Percentiles rank a stretch among this genome's conserved stretches.
Evolutionary conservation across 2,113 vertebrate genomes (phyloP).

Genomic region (Phyllostomus discolor): DNA sequence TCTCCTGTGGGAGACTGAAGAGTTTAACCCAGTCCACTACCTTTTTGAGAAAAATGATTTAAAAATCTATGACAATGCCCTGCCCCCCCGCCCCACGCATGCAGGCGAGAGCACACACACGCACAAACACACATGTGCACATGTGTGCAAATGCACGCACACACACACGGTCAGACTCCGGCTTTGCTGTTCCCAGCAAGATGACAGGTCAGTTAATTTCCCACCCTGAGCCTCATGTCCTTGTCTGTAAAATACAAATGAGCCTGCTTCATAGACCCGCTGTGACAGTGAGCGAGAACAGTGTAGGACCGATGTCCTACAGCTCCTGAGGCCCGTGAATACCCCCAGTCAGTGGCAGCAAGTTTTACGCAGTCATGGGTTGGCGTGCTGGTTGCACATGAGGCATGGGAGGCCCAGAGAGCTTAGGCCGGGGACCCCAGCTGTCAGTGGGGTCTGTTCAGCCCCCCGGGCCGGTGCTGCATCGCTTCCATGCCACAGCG

Average conservation of each 20-base stretch:
- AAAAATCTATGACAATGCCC: not conserved
- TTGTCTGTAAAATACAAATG: not conserved
- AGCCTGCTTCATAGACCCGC: not conserved
- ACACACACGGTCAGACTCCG: not conserved
- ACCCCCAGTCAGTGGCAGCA: fast-evolving
- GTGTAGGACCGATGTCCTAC: not conserved
- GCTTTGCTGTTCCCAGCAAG: not conserved
- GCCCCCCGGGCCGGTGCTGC: not conserved
- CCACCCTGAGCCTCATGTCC: not conserved
- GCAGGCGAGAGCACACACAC: too few species aligned
- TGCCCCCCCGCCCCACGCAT: too few species aligned
- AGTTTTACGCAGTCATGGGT: not conserved
- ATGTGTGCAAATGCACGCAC: too few species aligned
- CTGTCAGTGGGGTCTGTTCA: not conserved
- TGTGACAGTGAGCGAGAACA: not conserved
- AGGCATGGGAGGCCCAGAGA: not conserved
- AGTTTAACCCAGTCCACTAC: not conserved
- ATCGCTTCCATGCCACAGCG: fast-evolving
- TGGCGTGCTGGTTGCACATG: not conserved
- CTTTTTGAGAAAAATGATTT: not conserved
- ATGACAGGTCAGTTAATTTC: not conserved
- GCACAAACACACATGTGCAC: too few species aligned
- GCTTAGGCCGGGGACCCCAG: not conserved
- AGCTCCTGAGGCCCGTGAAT: fast-evolving
- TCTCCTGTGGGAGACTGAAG: not conserved